Evolutionary conservation across 2,888 invertebrate genomes (phyloP).

Genomic region (Labia minor): DNA sequence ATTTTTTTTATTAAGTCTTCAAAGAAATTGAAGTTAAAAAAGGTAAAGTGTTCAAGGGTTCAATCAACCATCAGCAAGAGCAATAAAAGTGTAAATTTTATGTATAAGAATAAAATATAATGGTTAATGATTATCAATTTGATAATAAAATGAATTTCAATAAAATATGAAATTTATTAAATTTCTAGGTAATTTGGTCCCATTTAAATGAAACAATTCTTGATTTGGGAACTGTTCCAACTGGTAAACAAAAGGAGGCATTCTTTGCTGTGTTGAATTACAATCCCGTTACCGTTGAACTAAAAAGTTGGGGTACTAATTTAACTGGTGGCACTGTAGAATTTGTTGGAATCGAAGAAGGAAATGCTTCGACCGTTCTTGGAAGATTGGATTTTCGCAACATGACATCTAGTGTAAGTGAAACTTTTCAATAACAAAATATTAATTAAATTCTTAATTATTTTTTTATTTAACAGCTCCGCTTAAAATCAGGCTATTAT

Average conservation of each 20-base stretch:
- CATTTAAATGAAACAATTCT: conserved; percentile 35
- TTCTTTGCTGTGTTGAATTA: conserved; percentile 60
- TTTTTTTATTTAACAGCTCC: conserved; percentile 37
- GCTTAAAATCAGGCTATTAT: conserved; percentile 47
- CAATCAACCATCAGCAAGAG: too few relatives aligned
- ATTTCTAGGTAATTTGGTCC: conserved; percentile 38
- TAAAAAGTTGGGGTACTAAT: conserved; percentile 49
- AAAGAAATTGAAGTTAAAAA: too few relatives aligned
- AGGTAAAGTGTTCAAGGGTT: too few relatives aligned
- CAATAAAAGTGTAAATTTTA: too few relatives aligned
- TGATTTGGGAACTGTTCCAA: conserved; percentile 54
- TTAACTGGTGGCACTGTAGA: conserved; percentile 47
- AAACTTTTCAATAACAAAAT: too few relatives aligned
- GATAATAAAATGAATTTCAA: too few relatives aligned
- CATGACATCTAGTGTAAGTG: conserved; percentile 36
- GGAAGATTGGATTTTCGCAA: conserved; percentile 36
- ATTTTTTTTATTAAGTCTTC: too few relatives aligned
- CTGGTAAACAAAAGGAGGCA: conserved; percentile 54
- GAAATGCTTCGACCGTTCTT: conserved; percentile 35
- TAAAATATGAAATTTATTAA: conserved; percentile 14
- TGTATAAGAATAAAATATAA: too few relatives aligned
- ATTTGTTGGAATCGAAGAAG: conserved; percentile 50
- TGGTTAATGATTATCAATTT: too few relatives aligned
- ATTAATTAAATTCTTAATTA: conserved; percentile 18
- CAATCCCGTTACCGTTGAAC: conserved; percentile 59